A percentile compares a stretch with the other conserved stretches of the same genome.
These are phyloP conservation scores for Caenorhabditis sulstoni DNA, from an alignment of 2,888 invertebrate genomes.

Conservation along the genomic window DNA sequence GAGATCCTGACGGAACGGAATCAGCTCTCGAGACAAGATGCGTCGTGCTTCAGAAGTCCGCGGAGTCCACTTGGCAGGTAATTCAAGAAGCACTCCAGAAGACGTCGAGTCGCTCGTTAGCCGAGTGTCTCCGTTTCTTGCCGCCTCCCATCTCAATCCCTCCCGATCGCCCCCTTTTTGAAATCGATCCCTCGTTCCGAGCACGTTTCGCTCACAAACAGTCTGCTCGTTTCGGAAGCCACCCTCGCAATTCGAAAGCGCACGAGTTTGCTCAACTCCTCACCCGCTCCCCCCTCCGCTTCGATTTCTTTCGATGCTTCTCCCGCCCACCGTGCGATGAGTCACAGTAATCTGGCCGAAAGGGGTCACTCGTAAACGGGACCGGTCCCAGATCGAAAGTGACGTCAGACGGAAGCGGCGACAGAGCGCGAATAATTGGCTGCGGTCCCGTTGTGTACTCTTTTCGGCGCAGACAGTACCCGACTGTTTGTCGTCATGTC, in stretches of 20 bases:
- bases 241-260: not conserved
- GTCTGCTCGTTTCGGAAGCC: constrained; percentile 7
- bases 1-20: constrained; percentile 61
- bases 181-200: not conserved
- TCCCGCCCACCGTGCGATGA: not conserved
- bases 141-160: too few species aligned
- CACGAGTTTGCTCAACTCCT: constrained; percentile 47
- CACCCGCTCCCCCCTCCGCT: constrained; percentile 13
- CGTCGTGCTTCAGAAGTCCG: constrained; percentile 57
- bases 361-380: constrained; percentile 6
- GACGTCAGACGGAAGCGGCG: too few species aligned
- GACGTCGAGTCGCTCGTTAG: not conserved
- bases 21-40: constrained; percentile 62
- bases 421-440: not conserved
- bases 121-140: not conserved
- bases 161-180: too few species aligned
- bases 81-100: not conserved
- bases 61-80: constrained; percentile 56
- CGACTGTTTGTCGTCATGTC: constrained; percentile 40
- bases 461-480: constrained; percentile 11
- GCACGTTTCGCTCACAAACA: not conserved
- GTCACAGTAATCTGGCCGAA: not conserved
- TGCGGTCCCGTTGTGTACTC: not conserved
- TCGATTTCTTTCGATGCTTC: not conserved
- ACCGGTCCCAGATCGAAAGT: not conserved